Evolutionary conservation across 1,140 invertebrate species (phyloP), one percentile per base, ranked within the genome.

Genomic region (Argopecten irradians): DNA sequence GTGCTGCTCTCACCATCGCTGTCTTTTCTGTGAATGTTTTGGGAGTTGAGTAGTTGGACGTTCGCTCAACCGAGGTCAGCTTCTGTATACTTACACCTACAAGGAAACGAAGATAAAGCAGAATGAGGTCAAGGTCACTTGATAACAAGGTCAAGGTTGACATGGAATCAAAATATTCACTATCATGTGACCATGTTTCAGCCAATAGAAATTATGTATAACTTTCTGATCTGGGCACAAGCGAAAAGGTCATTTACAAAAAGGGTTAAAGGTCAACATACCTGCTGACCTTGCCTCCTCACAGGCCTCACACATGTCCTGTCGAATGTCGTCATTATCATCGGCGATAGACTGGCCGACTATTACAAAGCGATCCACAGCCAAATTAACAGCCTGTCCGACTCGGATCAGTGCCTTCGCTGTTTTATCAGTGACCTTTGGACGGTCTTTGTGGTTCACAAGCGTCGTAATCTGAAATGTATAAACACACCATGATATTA

Each of bases 341-440:
- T 99, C 98, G 35, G 98, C 99, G 94, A 99, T 99, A 90, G 98
- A 98, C 96, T 99, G 99, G 39, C 99, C 99, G 87, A 99, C 98
- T 3, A 98, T 98, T 86, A 99, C 98, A 96, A 99, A 99, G 89
- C 99, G 96, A 95, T 99, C 99, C 83, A 99, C 98, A 28, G 99
- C 98, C 92, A 99, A 96, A 95, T 98, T 98, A 43, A 99, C 98
- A 19, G 98, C 98, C 94, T 98, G 98, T 34, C 99, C 99, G 87
- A 99, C 98, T 86, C 98, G 97, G 13, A 98, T 97, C 90, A 99
- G 97, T 19, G 98, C 98, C 91, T 97, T 96, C 46, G 97, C 94
- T 1, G 96, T 96, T 90, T 96, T 95, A 89, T 97, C 97, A 35
- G 96, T 96, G 86, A 96, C 94, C 84, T 94, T 92, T 36, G 96